Conservation (phyloP, 1,140 invertebrate species). For the Drosophila saltans region DNA sequence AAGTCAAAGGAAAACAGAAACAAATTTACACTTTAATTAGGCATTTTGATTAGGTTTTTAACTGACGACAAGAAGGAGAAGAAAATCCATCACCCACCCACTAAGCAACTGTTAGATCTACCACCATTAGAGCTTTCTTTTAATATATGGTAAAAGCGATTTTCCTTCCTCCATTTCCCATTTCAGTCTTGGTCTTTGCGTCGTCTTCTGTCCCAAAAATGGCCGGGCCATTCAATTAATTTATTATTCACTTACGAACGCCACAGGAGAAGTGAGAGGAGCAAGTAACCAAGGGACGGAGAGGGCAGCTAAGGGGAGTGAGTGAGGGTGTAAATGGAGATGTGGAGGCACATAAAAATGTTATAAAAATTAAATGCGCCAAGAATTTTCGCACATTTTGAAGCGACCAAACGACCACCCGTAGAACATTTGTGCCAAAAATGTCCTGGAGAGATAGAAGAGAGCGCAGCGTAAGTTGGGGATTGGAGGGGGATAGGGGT, state of each 20-base stretch:
- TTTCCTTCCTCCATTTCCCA: not conserved
- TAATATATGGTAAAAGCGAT: too few relatives aligned
- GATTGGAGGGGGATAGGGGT: not conserved
- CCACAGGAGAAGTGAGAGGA: constrained; percentile 29
- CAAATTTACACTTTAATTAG: constrained; percentile 75
- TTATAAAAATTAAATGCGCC: constrained; percentile 73
- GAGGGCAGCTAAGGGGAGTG: not conserved
- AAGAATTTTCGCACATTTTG: constrained; percentile 58
- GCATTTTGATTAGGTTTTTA: constrained; percentile 53
- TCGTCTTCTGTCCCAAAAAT: constrained; percentile 49
- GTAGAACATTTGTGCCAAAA: constrained; percentile 60
- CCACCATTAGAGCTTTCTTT: not conserved
- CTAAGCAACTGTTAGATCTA: not conserved
- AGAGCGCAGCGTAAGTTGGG: not conserved
- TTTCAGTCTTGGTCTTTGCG: not conserved
- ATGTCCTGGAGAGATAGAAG: constrained; percentile 53
- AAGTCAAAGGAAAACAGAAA: constrained; percentile 24
- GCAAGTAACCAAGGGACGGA: not conserved
- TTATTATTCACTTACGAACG: constrained; percentile 78
- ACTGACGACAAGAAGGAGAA: not conserved
- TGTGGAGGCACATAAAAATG: constrained; percentile 65
- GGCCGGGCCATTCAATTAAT: constrained; percentile 77
- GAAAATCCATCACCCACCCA: not conserved
- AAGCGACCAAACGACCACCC: constrained; percentile 27
- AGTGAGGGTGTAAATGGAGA: not conserved